Evolutionary conservation across 1,140 invertebrate species (phyloP).

Genomic region (Sitobion miscanthi): DNA sequence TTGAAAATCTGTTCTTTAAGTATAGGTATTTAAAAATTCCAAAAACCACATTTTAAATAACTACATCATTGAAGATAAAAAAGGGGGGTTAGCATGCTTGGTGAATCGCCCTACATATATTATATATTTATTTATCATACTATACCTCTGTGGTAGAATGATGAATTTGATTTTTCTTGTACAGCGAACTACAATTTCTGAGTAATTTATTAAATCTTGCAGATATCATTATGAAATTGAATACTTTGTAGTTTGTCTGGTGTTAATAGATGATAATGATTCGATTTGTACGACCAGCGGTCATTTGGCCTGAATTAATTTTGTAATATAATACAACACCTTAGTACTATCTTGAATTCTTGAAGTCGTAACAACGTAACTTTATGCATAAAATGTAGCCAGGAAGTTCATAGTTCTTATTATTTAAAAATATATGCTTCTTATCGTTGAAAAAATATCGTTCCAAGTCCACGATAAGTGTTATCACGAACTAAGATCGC

Average conservation of each 20-base stretch:
- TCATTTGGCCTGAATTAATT: neutral
- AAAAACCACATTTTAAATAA: too few relatives aligned
- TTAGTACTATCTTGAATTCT: neutral
- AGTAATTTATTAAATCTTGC: neutral
- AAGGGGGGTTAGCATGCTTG: too few relatives aligned
- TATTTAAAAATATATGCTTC: neutral
- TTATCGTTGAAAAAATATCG: neutral
- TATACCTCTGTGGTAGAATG: neutral
- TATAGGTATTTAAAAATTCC: too few relatives aligned
- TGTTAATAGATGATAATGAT: neutral
- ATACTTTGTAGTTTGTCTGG: neutral
- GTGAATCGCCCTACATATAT: too few relatives aligned
- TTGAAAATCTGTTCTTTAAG: too few relatives aligned
- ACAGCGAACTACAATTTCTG: neutral
- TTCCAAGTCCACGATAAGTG: too few relatives aligned
- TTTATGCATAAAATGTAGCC: neutral
- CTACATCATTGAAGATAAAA: too few relatives aligned
- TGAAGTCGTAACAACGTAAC: neutral
- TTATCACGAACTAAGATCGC: too few relatives aligned
- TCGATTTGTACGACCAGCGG: neutral
- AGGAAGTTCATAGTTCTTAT: neutral
- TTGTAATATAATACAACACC: neutral
- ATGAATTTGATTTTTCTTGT: neutral
- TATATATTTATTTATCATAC: neutral
- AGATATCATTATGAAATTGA: neutral